Percentiles rank a stretch among this genome's conserved stretches.
phyloP scores from a whole-genome alignment of 1,140 invertebrate species.

The Sarcophaga peregrina region DNA sequence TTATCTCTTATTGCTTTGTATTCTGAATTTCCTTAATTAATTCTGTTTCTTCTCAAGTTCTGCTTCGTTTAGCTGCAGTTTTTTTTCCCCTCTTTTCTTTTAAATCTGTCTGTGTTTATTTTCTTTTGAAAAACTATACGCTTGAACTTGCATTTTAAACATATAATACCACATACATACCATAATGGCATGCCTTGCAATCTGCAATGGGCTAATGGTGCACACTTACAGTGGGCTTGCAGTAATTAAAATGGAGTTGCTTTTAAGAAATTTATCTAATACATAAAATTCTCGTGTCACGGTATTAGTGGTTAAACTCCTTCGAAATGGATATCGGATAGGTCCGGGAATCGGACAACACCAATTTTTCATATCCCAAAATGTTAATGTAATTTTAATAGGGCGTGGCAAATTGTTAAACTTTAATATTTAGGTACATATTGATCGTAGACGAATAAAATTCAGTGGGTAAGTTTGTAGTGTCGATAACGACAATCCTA shows the following conservation, averaged over 20 bases:
- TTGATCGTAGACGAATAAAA: no score
- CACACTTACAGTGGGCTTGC: neutral
- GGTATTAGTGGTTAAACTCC: no score
- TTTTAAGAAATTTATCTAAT: no score
- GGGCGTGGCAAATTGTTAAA: no score
- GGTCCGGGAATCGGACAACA: no score
- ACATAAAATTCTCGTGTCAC: no score
- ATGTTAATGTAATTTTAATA: no score
- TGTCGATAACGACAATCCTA: no score
- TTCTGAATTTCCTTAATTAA: slow-evolving; percentile 21
- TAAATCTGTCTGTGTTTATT: neutral
- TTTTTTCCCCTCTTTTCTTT: neutral
- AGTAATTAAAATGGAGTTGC: neutral
- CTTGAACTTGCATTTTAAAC: slow-evolving; percentile 1
- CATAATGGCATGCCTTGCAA: neutral
- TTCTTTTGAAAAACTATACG: slow-evolving; percentile 19
- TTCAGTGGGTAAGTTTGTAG: no score
- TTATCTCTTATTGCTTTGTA: neutral
- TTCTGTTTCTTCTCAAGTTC: slow-evolving; percentile 17
- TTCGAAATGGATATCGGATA: no score
- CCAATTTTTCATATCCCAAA: no score
- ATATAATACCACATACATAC: neutral
- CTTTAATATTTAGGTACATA: no score
- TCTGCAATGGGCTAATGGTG: neutral
- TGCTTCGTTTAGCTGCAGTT: neutral